These are phyloP conservation scores for Chrysina gloriosa DNA, from an alignment of 2,888 invertebrate species.

Conservation along the genomic window DNA sequence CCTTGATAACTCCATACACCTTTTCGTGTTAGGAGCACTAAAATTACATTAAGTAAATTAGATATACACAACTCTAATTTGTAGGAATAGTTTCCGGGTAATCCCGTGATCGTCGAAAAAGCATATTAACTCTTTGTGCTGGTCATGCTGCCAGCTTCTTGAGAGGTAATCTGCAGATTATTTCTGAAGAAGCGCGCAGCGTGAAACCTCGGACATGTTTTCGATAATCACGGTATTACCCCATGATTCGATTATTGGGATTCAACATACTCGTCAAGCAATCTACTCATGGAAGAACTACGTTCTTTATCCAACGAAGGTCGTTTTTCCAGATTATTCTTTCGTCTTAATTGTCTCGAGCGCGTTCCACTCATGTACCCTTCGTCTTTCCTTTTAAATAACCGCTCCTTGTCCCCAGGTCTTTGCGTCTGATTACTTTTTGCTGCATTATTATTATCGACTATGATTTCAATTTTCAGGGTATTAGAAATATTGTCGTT, in stretches of 20 bases:
- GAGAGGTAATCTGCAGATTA: too few relatives aligned
- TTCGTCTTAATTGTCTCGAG: constrained; percentile 71
- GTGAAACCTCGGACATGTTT: too few relatives aligned
- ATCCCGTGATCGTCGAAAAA: too few relatives aligned
- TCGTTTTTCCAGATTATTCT: constrained; percentile 62
- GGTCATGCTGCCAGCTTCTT: too few relatives aligned
- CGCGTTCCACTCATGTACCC: constrained; percentile 73
- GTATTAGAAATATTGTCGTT: constrained; percentile 23
- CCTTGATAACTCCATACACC: constrained; percentile 76
- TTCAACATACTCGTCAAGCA: constrained; percentile 76
- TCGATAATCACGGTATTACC: too few relatives aligned
- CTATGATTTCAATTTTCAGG: constrained; percentile 34
- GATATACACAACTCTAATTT: neutral
- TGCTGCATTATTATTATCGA: constrained; percentile 45
- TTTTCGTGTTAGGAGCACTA: constrained; percentile 63
- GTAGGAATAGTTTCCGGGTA: too few relatives aligned
- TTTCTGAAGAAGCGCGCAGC: too few relatives aligned
- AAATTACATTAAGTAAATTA: neutral
- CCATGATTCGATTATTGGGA: too few relatives aligned
- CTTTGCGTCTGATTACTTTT: constrained; percentile 53
- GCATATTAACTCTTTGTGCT: too few relatives aligned
- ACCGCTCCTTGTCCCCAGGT: constrained; percentile 65
- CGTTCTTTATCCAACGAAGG: constrained; percentile 76
- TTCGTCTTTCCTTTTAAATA: constrained; percentile 71
- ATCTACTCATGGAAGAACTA: constrained; percentile 86